Conservation (phyloP, 1,140 invertebrate species). For the Cardiocondyla obscurior region DNA sequence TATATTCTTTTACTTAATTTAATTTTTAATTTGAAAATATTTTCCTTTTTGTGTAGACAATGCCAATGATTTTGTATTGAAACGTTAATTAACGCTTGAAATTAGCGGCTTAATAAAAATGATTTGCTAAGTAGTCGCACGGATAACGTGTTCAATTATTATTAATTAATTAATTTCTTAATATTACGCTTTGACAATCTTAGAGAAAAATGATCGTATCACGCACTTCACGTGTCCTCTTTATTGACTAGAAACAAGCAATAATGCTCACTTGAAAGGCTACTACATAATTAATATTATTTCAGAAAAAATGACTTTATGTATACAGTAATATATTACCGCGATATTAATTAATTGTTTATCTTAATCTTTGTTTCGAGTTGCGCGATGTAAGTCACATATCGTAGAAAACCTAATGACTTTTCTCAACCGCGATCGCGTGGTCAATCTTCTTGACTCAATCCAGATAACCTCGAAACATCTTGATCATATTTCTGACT, state of each 20-base stretch:
- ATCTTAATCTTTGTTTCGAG: neutral
- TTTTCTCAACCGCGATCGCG: neutral
- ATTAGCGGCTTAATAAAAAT: no score
- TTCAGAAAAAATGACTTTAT: neutral
- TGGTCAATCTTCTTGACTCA: neutral
- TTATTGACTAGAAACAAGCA: neutral
- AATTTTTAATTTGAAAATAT: no score
- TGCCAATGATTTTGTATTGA: neutral
- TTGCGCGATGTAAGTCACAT: neutral
- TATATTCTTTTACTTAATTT: no score
- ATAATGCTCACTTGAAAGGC: slow-evolving; percentile 11
- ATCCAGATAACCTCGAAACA: slow-evolving; percentile 22
- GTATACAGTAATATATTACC: neutral
- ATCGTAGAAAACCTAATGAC: neutral
- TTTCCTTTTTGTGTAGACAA: no score
- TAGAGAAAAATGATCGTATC: neutral
- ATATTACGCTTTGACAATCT: neutral
- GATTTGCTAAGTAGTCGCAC: no score
- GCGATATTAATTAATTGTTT: slow-evolving; percentile 11
- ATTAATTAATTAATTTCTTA: no score
- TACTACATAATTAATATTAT: neutral
- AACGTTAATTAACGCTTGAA: neutral
- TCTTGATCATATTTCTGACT: slow-evolving; percentile 29
- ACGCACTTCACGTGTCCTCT: neutral
- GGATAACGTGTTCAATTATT: no score